Evolutionary conservation across 2,113 vertebrate species (phyloP), one percentile per base, ranked within the genome.

Genomic region (Boleophthalmus pectinirostris): DNA sequence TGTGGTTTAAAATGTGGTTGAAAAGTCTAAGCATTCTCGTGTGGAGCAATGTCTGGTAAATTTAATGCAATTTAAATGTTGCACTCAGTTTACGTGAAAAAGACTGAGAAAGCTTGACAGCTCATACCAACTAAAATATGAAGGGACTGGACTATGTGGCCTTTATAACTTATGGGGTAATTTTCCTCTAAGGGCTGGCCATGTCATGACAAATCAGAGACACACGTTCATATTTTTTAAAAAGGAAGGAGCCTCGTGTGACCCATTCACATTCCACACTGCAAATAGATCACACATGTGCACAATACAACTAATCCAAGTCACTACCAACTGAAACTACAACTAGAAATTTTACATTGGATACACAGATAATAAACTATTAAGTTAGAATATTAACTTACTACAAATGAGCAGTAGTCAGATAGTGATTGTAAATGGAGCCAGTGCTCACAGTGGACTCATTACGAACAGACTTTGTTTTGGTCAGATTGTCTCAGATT

Each of bases 251-350:
- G 51, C 25, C 24, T 66, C 10, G 0, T 24, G 23, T 12, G n/a
- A 10, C 47, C 77, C 45, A 14, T 74, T 16, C 21, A 69, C 63
- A 72, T 74, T 81, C 47, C 63, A 35, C 3, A 51, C 16, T 49
- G 20, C 45, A 54, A 73, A 43, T 7, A 49, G 49, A 58, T 67
- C 54, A 56, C 54, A 56, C n/a, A 23, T 11, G 7, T 15, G 15
- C 47, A 18, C 47, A 49, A 49, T 5, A 16, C 47, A 16, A 51
- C 47, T 51, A 51, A 51, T 51, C 47, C 16, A 51, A 51, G 47
- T 20, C 18, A 1, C 5, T 3, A 18, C 47, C 47, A 51, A 51
- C 47, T 51, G 47, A 51, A 18, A 18, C 15, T 49, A 49, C 46
- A 16, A 47, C 13, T 16, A 3, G 14, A 15, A 47, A 14, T 3